Evolutionary conservation across 1,140 invertebrate species (phyloP).

Genomic region (Galleria mellonella): DNA sequence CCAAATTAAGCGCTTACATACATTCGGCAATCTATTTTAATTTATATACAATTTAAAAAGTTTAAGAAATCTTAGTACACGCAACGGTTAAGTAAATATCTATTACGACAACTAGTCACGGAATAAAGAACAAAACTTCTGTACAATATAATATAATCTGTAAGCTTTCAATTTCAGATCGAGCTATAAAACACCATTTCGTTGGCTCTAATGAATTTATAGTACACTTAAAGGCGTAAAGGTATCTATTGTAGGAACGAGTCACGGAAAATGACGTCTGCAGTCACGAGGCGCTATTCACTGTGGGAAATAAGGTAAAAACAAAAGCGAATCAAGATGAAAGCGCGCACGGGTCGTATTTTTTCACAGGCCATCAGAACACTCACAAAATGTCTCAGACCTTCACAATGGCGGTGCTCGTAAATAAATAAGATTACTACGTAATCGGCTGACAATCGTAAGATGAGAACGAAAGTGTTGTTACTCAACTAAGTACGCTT

Average conservation of each 20-base stretch:
- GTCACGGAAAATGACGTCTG: constrained; percentile 3
- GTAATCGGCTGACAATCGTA: constrained; percentile 28
- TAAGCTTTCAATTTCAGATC: too few species aligned
- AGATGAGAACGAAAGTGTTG: constrained; percentile 39
- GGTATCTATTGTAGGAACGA: too few species aligned
- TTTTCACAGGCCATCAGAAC: constrained; percentile 23
- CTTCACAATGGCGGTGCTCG: constrained; percentile 41
- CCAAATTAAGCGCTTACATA: too few species aligned
- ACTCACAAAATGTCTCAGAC: constrained; percentile 28
- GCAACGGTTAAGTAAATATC: too few species aligned
- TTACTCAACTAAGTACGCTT: constrained; percentile 18
- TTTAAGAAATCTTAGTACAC: too few species aligned
- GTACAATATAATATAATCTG: too few species aligned
- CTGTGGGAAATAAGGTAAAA: constrained; percentile 20
- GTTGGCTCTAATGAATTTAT: not conserved
- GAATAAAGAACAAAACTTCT: too few species aligned
- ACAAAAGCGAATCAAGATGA: constrained; percentile 46
- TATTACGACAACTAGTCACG: too few species aligned
- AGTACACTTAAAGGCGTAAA: not conserved
- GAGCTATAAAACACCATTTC: not conserved
- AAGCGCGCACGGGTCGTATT: constrained; percentile 25
- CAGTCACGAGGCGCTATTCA: constrained; percentile 2
- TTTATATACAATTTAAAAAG: too few species aligned
- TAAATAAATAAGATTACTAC: constrained; percentile 32
- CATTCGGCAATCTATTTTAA: too few species aligned